Evolutionary conservation across 2,797 vertebrate genomes (phyloP).

Genomic region (Onychomys arenicola): DNA sequence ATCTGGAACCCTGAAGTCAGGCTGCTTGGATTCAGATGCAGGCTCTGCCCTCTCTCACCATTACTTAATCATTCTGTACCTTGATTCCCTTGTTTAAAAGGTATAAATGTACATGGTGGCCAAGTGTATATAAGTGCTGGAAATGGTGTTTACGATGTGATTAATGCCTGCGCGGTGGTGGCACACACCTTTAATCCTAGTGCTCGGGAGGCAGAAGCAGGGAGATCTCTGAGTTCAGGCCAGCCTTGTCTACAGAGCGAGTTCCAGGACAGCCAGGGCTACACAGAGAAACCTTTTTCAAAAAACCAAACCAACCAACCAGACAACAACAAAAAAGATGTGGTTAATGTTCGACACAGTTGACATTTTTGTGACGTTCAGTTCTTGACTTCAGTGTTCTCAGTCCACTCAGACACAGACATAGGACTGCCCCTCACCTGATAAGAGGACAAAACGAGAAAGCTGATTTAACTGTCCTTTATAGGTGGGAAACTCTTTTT

Average conservation of each 20-base stretch:
- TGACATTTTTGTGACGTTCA: slow-evolving; percentile 9
- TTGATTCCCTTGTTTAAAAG: slow-evolving; percentile 42
- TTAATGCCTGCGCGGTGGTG: background rate
- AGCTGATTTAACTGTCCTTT: slow-evolving; percentile 3
- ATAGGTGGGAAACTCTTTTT: slow-evolving; percentile 44
- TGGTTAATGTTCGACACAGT: slow-evolving; percentile 16
- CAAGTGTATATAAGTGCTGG: background rate
- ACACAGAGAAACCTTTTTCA: background rate
- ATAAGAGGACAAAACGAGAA: slow-evolving; percentile 18
- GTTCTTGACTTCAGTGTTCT: slow-evolving; percentile 58
- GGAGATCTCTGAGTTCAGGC: background rate
- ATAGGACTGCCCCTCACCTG: background rate
- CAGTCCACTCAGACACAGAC: background rate
- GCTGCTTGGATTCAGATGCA: background rate
- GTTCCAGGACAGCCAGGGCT: background rate
- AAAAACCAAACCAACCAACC: background rate
- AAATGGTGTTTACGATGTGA: slow-evolving; percentile 10
- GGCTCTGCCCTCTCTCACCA: background rate
- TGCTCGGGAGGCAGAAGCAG: background rate
- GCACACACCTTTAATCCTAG: background rate
- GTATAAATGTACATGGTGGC: too few relatives aligned
- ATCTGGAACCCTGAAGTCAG: background rate
- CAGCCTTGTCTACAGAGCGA: background rate
- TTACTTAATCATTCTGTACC: background rate
- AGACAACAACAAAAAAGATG: background rate